These are phyloP conservation scores for Thalassarche chlororhynchos DNA, from an alignment of 2,113 vertebrate genomes.

Conservation along the genomic window DNA sequence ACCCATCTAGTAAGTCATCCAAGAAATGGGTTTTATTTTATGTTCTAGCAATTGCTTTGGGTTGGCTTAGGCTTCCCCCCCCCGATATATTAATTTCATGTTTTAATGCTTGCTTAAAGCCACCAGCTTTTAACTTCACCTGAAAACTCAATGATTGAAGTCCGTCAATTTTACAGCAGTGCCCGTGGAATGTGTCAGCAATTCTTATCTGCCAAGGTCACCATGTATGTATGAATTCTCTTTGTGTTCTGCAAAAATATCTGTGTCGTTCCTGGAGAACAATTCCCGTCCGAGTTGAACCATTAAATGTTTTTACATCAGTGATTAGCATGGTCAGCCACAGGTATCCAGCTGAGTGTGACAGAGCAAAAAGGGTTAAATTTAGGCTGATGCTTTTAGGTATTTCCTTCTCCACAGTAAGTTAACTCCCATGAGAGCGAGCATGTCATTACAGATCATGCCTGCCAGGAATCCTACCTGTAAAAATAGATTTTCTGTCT, in stretches of 20 bases:
- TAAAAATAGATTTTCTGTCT: constrained; percentile 71
- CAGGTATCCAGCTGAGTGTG: background rate
- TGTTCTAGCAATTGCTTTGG: background rate
- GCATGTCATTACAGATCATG: constrained; percentile 17
- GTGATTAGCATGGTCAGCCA: background rate
- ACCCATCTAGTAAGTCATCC: background rate
- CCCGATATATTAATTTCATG: background rate
- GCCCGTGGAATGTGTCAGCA: background rate
- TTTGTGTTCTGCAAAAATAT: background rate
- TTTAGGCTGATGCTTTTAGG: constrained; percentile 42
- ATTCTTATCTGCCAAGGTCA: background rate
- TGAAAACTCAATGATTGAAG: background rate
- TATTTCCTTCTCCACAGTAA: constrained; percentile 31
- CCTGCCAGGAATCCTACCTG: constrained; percentile 67
- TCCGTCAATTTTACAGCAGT: background rate
- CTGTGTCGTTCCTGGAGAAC: background rate
- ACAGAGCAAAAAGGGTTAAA: constrained; percentile 26
- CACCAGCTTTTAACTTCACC: background rate
- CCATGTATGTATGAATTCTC: background rate
- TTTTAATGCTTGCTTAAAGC: background rate
- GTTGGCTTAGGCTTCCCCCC: background rate
- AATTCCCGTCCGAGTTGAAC: background rate
- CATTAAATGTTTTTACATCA: background rate
- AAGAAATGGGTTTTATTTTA: background rate
- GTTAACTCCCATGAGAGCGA: constrained; percentile 9